Percentiles rank a stretch among this genome's conserved stretches.
These are phyloP conservation scores for Nebria salina DNA, from an alignment of 2,888 invertebrate genomes.

Conservation along the genomic window DNA sequence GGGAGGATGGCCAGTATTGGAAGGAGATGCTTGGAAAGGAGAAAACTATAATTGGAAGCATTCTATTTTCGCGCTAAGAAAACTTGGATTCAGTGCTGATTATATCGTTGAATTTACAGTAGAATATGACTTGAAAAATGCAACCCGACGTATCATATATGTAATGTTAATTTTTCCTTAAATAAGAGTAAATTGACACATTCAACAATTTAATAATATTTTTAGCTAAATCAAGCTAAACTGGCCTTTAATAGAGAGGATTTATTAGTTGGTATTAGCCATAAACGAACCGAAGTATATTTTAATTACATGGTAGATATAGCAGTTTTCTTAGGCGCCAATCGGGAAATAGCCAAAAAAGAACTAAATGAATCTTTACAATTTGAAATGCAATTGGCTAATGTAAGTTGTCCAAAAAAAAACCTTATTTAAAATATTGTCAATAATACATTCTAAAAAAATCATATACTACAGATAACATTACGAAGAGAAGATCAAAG, in stretches of 20 bases:
- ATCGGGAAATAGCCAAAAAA: constrained; percentile 52
- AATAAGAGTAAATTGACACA: neutral
- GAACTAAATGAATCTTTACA: constrained; percentile 50
- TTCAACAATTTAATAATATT: neutral
- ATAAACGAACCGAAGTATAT: constrained; percentile 53
- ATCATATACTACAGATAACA: no score
- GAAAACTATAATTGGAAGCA: constrained; percentile 59
- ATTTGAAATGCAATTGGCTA: constrained; percentile 51
- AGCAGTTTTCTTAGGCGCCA: constrained; percentile 55
- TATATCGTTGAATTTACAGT: constrained; percentile 56
- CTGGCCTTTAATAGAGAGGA: constrained; percentile 54
- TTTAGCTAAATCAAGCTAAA: constrained; percentile 7
- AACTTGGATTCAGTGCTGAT: constrained; percentile 57
- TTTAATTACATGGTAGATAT: constrained; percentile 57
- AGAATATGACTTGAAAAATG: constrained; percentile 53
- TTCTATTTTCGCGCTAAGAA: constrained; percentile 56
- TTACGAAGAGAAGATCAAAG: no score
- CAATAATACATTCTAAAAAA: no score
- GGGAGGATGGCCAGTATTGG: constrained; percentile 70
- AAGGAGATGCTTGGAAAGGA: constrained; percentile 62
- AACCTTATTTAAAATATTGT: no score
- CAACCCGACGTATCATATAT: constrained; percentile 55
- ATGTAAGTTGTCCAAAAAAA: constrained; percentile 51
- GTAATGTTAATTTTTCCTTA: constrained; percentile 51
- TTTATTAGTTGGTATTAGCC: constrained; percentile 50